These are phyloP conservation scores for Tragelaphus strepsiceros DNA, from an alignment of 2,113 vertebrate genomes.

Conservation along the genomic window DNA sequence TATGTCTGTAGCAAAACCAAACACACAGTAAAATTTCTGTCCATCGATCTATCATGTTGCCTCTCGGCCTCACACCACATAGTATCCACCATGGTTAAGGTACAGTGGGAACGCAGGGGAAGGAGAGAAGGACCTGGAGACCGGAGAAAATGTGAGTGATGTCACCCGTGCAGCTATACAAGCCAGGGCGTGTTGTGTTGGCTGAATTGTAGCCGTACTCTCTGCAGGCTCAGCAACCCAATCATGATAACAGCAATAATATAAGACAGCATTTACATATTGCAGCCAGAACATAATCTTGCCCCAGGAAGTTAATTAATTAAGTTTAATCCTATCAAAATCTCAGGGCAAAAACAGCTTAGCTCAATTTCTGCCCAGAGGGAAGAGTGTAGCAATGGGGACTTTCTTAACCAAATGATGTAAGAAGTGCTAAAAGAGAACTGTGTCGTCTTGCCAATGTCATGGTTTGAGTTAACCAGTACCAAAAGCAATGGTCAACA, in stretches of 20 bases:
- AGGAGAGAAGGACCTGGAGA: background rate
- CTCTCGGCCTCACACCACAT: background rate
- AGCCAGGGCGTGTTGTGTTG: background rate
- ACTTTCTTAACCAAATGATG: background rate
- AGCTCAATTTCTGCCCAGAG: background rate
- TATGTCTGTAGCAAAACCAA: background rate
- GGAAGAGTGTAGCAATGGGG: background rate
- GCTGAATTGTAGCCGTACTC: background rate
- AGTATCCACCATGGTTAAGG: background rate
- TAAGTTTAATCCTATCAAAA: background rate
- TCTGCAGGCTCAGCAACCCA: background rate
- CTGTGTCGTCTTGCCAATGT: background rate
- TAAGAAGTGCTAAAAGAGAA: background rate
- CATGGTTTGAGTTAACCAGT: background rate
- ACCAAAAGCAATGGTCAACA: background rate
- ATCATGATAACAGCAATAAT: background rate
- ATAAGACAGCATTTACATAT: background rate
- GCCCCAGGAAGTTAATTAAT: background rate
- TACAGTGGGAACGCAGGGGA: too few relatives aligned
- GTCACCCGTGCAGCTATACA: rapidly evolving
- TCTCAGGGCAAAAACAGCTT: background rate
- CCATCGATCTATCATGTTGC: background rate
- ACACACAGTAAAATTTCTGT: background rate
- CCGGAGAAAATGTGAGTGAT: too few relatives aligned
- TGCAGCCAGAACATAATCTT: background rate